These are phyloP conservation scores for Acanthurus tractus DNA, from an alignment of 2,797 vertebrate species.

Conservation along the genomic window DNA sequence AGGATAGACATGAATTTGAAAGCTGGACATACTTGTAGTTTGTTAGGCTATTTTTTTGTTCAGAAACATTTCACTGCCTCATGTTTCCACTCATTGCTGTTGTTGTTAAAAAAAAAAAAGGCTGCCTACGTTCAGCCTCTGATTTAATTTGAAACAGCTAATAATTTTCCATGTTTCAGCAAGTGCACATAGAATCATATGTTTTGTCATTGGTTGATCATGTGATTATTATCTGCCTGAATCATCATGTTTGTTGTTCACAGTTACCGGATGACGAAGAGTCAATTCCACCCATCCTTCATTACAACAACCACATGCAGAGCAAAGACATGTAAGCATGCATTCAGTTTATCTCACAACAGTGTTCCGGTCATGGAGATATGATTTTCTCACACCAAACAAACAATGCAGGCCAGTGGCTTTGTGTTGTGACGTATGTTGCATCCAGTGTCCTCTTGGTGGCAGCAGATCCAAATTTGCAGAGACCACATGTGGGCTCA, in stretches of 20 bases:
- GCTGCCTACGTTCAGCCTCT: not conserved
- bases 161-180: not conserved
- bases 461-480: slow-evolving; percentile 70
- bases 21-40: not conserved
- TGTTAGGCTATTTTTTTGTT: not conserved
- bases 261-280: slow-evolving; percentile 91
- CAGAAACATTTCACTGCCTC: not conserved
- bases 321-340: slow-evolving; percentile 80
- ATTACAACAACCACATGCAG: slow-evolving; percentile 85
- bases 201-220: not conserved
- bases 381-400: slow-evolving; percentile 3
- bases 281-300: slow-evolving; percentile 69
- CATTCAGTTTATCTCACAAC: not conserved
- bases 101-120: not conserved
- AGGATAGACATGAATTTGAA: not conserved
- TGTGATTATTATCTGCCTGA: not conserved
- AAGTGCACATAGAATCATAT: not conserved
- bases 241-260: slow-evolving; percentile 16
- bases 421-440: slow-evolving; percentile 23
- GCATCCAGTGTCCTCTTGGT: slow-evolving; percentile 64
- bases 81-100: not conserved
- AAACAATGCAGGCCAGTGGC: not conserved
- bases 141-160: not conserved
- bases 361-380: not conserved
- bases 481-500: not conserved